Evolutionary conservation across 2,888 invertebrate genomes (phyloP).

Genomic region (Athalia rosae): DNA sequence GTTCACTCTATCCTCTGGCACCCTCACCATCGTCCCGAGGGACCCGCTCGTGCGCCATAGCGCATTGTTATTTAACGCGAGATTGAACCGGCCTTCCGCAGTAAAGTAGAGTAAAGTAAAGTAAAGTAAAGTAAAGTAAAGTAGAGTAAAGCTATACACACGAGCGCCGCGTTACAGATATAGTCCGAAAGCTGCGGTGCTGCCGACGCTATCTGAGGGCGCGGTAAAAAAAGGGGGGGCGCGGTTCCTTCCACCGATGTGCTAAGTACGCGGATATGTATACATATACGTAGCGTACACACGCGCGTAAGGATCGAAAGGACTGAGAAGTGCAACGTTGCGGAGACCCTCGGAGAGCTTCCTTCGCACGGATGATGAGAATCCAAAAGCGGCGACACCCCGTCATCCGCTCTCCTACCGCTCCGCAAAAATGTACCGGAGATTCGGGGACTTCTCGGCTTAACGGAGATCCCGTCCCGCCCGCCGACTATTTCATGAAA

Average conservation of each 20-base stretch:
- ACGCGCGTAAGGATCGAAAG: not conserved
- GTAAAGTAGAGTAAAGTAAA: not conserved
- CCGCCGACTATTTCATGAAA: not conserved
- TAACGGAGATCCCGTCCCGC: constrained; percentile 1
- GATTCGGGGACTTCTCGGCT: constrained; percentile 33
- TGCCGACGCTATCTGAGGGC: not conserved
- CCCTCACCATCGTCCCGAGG: constrained; percentile 50
- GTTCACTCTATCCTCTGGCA: constrained; percentile 23
- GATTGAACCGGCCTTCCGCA: constrained; percentile 51
- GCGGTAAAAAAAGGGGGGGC: not conserved
- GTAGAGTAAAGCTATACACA: too few relatives aligned
- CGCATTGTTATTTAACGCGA: constrained; percentile 58
- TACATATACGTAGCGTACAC: not conserved
- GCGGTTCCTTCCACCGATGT: too few relatives aligned
- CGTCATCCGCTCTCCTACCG: too few relatives aligned
- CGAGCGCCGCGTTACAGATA: too few relatives aligned
- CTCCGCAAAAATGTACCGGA: not conserved
- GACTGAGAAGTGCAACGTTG: not conserved
- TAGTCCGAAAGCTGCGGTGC: not conserved
- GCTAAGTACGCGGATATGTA: constrained; percentile 6
- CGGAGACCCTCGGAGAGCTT: not conserved
- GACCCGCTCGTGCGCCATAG: constrained; percentile 49
- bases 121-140: not conserved
- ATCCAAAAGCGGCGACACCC: too few relatives aligned
- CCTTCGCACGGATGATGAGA: not conserved